These are phyloP conservation scores for Chelon labrosus DNA, from an alignment of 2,797 vertebrate species.

Conservation along the genomic window DNA sequence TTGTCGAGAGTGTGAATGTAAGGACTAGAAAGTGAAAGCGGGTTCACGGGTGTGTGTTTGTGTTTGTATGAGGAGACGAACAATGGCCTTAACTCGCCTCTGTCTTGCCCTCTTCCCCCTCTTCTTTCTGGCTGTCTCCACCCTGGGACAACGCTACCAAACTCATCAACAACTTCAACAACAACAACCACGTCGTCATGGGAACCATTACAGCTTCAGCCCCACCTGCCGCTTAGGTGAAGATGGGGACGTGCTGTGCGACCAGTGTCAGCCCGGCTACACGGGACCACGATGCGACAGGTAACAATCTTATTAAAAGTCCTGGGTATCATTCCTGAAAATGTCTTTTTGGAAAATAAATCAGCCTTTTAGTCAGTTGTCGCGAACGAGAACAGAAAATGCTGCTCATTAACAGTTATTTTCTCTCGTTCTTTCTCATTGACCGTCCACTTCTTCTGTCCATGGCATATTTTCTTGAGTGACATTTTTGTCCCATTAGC, in stretches of 20 bases:
- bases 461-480: constrained; percentile 46
- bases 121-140: constrained; percentile 72
- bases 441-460: constrained; percentile 49
- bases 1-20: constrained; percentile 6
- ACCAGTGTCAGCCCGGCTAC: constrained; percentile 89
- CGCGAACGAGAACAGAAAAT: constrained; percentile 20
- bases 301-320: constrained; percentile 77
- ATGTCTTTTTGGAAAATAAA: constrained; percentile 5
- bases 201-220: constrained; percentile 89
- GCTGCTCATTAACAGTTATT: constrained; percentile 50
- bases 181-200: constrained; percentile 64
- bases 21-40: constrained; percentile 38
- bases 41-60: constrained; percentile 27
- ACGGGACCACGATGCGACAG: constrained; percentile 91
- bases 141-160: constrained; percentile 73
- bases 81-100: constrained; percentile 79
- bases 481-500: constrained; percentile 66
- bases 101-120: constrained; percentile 76
- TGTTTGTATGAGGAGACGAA: constrained; percentile 37
- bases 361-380: background rate
- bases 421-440: constrained; percentile 11
- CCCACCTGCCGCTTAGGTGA: constrained; percentile 91
- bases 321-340: background rate
- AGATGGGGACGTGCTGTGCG: constrained; percentile 88
- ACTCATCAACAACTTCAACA: constrained; percentile 69